phyloP scores from a whole-genome alignment of 2,797 vertebrate genomes.

The Arremon brunneinucha region DNA sequence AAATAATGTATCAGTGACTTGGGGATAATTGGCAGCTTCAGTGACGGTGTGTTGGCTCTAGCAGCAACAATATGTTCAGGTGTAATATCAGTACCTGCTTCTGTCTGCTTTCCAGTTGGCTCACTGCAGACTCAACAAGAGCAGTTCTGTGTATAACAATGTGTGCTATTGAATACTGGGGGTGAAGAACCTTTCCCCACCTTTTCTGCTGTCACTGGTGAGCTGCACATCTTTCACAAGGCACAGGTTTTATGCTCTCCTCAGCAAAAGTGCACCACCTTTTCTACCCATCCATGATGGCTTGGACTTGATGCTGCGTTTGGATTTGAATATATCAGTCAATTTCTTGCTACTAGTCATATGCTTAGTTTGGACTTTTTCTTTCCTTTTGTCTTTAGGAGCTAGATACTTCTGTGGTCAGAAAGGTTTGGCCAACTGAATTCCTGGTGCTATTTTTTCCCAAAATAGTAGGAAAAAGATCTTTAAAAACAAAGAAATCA shows the following conservation, averaged over 20 bases:
- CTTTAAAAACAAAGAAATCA: background rate
- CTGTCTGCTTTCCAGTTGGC: conserved; percentile 63
- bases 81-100: conserved; percentile 65
- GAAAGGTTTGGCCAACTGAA: background rate
- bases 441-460: background rate
- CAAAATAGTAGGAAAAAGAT: background rate
- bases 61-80: conserved; percentile 71
- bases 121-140: conserved; percentile 64
- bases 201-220: background rate
- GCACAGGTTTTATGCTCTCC: background rate
- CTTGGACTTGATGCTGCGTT: background rate
- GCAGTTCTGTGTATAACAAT: conserved; percentile 17
- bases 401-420: background rate
- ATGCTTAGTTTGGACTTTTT: background rate
- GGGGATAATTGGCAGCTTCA: conserved; percentile 77
- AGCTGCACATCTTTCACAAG: background rate
- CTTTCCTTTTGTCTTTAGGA: background rate
- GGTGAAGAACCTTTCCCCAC: background rate
- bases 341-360: background rate
- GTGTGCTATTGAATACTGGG: background rate
- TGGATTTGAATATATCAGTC: background rate
- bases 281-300: background rate
- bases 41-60: conserved; percentile 61
- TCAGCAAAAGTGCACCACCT: background rate
- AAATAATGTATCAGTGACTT: conserved; percentile 53